phyloP scores from a whole-genome alignment of 2,113 vertebrate genomes.

The Anser cygnoides region DNA sequence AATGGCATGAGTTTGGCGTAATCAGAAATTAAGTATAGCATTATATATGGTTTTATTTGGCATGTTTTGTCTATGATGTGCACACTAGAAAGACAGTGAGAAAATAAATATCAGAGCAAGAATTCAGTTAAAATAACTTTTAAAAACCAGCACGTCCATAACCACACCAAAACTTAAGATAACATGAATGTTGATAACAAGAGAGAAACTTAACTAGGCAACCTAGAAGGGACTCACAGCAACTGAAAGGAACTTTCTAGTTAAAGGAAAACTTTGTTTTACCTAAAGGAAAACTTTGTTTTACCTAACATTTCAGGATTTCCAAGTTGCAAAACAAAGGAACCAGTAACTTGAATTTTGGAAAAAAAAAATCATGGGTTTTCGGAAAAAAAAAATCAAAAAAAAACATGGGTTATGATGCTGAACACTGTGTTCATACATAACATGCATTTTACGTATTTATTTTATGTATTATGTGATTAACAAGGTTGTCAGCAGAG shows the following conservation, averaged over 20 bases:
- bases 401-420: not conserved
- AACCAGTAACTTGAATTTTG: conserved; percentile 1
- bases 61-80: not conserved
- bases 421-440: no score
- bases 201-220: not conserved
- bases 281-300: not conserved
- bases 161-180: not conserved
- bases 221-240: not conserved
- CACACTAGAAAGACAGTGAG: fast-evolving
- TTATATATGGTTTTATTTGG: not conserved
- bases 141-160: not conserved
- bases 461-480: not conserved
- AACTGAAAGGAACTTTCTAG: not conserved
- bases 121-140: not conserved
- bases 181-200: not conserved
- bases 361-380: not conserved
- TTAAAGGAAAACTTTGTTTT: not conserved
- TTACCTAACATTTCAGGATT: not conserved
- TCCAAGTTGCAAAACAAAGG: not conserved
- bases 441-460: no score
- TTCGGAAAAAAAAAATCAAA: not conserved
- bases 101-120: not conserved
- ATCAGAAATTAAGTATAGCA: not conserved
- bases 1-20: not conserved
- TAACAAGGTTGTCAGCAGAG: not conserved